phyloP scores from a whole-genome alignment of 2,797 vertebrate genomes.

The Luscinia luscinia region DNA sequence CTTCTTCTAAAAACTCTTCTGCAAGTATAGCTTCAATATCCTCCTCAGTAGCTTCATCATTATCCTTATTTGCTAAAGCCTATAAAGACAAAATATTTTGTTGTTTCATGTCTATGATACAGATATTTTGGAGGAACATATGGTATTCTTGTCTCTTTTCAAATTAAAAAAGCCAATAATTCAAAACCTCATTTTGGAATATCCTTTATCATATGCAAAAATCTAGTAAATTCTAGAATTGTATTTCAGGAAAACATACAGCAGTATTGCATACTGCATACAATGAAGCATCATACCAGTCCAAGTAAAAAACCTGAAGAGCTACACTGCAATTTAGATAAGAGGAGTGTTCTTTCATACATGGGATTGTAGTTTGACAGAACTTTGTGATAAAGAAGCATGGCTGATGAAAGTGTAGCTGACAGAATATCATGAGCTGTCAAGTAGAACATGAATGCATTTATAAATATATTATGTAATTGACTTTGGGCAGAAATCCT shows the following conservation, averaged over 20 bases:
- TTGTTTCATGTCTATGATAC: background rate
- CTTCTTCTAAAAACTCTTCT: slow-evolving; percentile 85
- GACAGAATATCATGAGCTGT: background rate
- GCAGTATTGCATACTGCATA: background rate
- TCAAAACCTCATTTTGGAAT: background rate
- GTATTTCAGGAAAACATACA: slow-evolving; percentile 6
- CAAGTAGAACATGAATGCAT: background rate
- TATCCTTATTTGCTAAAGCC: background rate
- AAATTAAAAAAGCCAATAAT: background rate
- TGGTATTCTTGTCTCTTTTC: background rate
- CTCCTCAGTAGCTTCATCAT: slow-evolving; percentile 43
- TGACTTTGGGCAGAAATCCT: background rate
- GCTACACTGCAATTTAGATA: background rate
- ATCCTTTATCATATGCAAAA: background rate
- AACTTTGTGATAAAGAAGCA: background rate
- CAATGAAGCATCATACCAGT: background rate
- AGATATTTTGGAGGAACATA: background rate
- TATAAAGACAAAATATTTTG: slow-evolving; percentile 44
- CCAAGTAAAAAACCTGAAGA: background rate
- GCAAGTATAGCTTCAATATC: slow-evolving; percentile 83
- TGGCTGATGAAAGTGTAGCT: background rate
- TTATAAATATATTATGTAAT: background rate
- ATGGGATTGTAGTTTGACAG: background rate
- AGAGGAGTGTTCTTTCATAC: background rate
- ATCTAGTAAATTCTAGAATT: background rate